A percentile compares a stretch with the other conserved stretches of the same genome.
phyloP scores from a whole-genome alignment of 2,888 invertebrate genomes.

The Homarus gammarus region DNA sequence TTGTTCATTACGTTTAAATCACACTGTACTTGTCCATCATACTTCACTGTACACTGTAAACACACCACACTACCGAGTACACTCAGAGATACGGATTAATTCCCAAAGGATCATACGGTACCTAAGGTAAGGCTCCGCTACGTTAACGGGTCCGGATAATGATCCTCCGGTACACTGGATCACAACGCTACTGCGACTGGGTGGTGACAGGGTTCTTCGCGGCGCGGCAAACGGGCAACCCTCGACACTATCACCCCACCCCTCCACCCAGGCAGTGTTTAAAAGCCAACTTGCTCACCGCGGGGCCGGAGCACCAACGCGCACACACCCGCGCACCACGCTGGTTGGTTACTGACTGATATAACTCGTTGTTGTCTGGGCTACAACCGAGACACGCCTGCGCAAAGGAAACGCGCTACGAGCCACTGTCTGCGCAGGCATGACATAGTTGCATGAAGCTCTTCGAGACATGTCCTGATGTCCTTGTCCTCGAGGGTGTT shows the following conservation, averaged over 20 bases:
- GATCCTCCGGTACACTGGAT: not conserved
- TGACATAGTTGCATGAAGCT: not conserved
- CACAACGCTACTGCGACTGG: no score
- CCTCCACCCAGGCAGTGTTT: no score
- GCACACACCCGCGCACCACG: slow-evolving; percentile 1
- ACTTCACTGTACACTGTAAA: no score
- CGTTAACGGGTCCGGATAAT: not conserved
- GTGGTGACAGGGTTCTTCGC: not conserved
- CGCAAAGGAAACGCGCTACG: not conserved
- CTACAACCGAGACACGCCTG: not conserved
- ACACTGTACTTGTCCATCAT: no score
- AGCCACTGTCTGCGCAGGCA: not conserved
- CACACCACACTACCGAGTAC: no score
- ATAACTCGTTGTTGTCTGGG: not conserved
- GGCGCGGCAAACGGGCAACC: no score
- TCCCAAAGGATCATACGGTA: no score
- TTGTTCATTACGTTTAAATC: no score
- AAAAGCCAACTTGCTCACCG: no score
- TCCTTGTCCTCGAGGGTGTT: not conserved
- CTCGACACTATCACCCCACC: no score
- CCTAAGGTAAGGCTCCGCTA: not conserved
- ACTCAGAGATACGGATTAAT: no score
- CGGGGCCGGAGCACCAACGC: not conserved
- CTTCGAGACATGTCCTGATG: not conserved
- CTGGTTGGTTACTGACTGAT: slow-evolving; percentile 5